Conservation (phyloP, 2,888 invertebrate genomes). For the Panzeria rudis region DNA sequence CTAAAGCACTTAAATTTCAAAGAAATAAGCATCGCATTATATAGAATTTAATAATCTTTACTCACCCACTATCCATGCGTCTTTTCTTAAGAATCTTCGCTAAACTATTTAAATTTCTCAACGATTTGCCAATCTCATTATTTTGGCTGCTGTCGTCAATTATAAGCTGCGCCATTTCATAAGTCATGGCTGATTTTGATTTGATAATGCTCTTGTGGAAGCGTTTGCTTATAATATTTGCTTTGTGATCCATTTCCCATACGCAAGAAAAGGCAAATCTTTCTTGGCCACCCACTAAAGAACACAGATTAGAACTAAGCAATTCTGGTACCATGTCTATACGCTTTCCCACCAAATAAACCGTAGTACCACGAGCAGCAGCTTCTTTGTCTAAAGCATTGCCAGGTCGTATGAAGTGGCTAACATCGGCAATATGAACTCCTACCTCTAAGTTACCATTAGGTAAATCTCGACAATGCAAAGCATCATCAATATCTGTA, state of each 20-base stretch:
- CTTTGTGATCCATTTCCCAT: conserved; percentile 95
- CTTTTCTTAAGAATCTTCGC: conserved; percentile 95
- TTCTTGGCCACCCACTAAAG: conserved; percentile 94
- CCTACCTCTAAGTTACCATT: conserved; percentile 93
- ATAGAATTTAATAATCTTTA: not conserved
- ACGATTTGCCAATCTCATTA: conserved; percentile 89
- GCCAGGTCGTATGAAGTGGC: conserved; percentile 97
- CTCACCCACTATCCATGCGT: conserved; percentile 92
- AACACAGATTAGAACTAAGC: conserved; percentile 97
- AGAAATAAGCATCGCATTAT: not conserved
- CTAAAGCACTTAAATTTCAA: conserved; percentile 88
- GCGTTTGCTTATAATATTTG: conserved; percentile 91
- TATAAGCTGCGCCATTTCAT: conserved; percentile 96
- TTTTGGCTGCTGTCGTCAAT: conserved; percentile 92
- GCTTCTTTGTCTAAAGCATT: conserved; percentile 97
- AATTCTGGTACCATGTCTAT: conserved; percentile 96
- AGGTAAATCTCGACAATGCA: conserved; percentile 92
- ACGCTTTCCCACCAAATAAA: conserved; percentile 96
- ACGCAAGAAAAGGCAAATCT: conserved; percentile 97
- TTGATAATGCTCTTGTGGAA: conserved; percentile 97
- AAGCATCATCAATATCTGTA: conserved; percentile 99
- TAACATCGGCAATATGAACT: conserved; percentile 99
- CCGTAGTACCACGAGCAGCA: conserved; percentile 96
- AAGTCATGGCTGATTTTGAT: conserved; percentile 96
- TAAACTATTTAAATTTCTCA: conserved; percentile 92